Conservation (phyloP, 2,888 invertebrate genomes). For the Zygothrica quintamaculata region DNA sequence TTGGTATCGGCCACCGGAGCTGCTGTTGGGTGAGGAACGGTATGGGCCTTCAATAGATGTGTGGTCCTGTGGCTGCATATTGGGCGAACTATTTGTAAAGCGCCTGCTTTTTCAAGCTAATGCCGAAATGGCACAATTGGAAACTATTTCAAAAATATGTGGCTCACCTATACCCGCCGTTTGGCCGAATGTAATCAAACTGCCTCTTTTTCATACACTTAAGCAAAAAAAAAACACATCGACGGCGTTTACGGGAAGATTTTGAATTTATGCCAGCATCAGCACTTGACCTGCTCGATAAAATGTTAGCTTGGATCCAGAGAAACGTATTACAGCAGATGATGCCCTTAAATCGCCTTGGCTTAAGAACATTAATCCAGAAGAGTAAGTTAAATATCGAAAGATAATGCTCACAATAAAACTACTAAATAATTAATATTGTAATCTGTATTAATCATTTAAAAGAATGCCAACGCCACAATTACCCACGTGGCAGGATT, state of each 20-base stretch:
- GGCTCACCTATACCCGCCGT: constrained; percentile 98
- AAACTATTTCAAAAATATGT: constrained; percentile 96
- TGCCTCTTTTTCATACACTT: constrained; percentile 96
- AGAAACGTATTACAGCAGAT: constrained; percentile 95
- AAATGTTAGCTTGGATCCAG: constrained; percentile 99
- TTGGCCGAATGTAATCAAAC: constrained; percentile 97
- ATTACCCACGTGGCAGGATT: no score
- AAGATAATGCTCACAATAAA: no score
- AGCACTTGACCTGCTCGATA: constrained; percentile 95
- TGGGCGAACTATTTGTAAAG: constrained; percentile 98
- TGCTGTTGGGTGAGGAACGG: constrained; percentile 97
- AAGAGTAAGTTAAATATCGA: no score
- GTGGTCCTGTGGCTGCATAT: constrained; percentile 99
- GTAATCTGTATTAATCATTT: no score
- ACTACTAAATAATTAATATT: no score
- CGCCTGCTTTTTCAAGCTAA: constrained; percentile 98
- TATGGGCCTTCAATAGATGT: constrained; percentile 99
- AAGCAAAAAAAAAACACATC: constrained; percentile 95
- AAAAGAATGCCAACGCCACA: no score
- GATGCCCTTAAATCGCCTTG: constrained; percentile 96
- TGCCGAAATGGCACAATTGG: constrained; percentile 96
- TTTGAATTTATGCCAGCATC: constrained; percentile 95
- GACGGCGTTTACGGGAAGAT: constrained; percentile 95
- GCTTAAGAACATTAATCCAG: constrained; percentile 95
- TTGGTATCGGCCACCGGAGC: constrained; percentile 99